Conservation (phyloP, 2,113 vertebrate species). For the Hypocryptadius cinnamomeus region DNA sequence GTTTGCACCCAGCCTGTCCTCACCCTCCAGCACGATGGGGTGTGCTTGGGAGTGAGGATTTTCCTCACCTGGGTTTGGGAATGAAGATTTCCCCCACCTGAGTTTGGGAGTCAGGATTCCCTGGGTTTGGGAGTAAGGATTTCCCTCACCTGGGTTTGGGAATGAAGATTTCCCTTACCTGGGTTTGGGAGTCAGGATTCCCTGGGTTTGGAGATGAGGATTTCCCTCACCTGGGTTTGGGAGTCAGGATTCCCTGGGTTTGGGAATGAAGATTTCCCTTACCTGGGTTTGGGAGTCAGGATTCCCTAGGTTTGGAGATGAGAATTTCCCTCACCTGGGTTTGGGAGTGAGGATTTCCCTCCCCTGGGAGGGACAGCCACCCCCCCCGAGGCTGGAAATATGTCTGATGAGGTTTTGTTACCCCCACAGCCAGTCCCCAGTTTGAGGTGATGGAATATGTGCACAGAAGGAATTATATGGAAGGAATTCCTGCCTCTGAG, state of each 20-base stretch:
- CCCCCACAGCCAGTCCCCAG: fast-evolving
- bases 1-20: neutral
- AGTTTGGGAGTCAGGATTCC: neutral
- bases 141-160: neutral
- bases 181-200: neutral
- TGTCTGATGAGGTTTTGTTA: neutral
- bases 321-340: fast-evolving
- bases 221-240: neutral
- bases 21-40: fast-evolving
- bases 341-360: fast-evolving
- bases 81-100: fast-evolving
- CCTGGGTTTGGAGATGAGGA: neutral
- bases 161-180: fast-evolving
- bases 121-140: neutral
- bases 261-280: fast-evolving
- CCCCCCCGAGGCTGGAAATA: fast-evolving
- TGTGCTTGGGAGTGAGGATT: neutral
- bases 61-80: neutral
- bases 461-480: neutral
- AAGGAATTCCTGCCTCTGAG: neutral
- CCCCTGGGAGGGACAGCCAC: neutral
- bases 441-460: neutral
- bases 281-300: fast-evolving
- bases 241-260: neutral
- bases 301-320: fast-evolving